These are phyloP conservation scores for Thumatha senex DNA, from an alignment of 2,888 invertebrate species.

Conservation along the genomic window DNA sequence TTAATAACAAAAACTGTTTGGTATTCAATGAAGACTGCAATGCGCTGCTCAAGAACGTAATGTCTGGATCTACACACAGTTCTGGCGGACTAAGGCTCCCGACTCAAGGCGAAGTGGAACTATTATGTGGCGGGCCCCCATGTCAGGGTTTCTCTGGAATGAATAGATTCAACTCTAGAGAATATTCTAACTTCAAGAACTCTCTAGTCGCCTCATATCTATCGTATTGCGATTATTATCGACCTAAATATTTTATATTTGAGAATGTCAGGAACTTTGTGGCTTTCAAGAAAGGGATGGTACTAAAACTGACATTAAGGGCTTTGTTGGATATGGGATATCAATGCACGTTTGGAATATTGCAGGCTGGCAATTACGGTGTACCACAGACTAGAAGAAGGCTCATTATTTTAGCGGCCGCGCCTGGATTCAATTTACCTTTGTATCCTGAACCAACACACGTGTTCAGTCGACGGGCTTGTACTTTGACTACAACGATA, in stretches of 20 bases:
- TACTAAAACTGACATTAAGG: constrained; percentile 89
- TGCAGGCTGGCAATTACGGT: constrained; percentile 94
- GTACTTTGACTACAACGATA: constrained; percentile 77
- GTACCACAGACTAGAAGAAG: constrained; percentile 92
- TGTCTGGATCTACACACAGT: constrained; percentile 83
- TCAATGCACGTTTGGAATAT: constrained; percentile 92
- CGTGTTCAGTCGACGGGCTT: constrained; percentile 88
- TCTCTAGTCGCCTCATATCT: constrained; percentile 92
- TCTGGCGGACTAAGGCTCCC: constrained; percentile 84
- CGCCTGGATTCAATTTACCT: constrained; percentile 90
- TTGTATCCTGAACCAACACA: constrained; percentile 91
- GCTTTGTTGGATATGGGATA: constrained; percentile 93
- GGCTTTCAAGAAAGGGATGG: constrained; percentile 91
- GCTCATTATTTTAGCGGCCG: constrained; percentile 91
- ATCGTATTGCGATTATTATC: constrained; percentile 93
- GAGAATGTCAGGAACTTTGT: constrained; percentile 95
- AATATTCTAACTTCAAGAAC: constrained; percentile 93
- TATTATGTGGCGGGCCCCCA: constrained; percentile 93
- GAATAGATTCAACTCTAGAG: constrained; percentile 93
- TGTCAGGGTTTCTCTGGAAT: constrained; percentile 96
- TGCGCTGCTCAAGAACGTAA: constrained; percentile 85
- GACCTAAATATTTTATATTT: constrained; percentile 91
- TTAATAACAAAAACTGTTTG: constrained; percentile 88
- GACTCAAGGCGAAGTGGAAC: constrained; percentile 90
- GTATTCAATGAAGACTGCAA: constrained; percentile 95